Evolutionary conservation across 2,797 vertebrate species (phyloP).

Genomic region (Pantherophis alleghaniensis): DNA sequence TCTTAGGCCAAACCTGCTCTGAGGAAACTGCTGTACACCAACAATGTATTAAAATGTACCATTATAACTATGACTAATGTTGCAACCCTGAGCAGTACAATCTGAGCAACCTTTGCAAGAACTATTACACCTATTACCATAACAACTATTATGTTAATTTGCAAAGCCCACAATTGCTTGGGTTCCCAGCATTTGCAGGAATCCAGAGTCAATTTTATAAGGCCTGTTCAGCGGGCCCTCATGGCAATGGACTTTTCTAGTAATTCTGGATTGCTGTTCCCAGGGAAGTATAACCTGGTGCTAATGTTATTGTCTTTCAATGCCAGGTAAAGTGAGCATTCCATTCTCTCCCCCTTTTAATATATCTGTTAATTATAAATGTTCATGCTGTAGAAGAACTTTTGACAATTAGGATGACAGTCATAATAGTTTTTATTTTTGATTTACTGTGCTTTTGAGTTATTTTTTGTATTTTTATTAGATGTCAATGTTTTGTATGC

Average conservation of each 20-base stretch:
- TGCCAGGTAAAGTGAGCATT: not conserved
- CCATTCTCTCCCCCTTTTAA: not conserved
- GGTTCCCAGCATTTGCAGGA: not conserved
- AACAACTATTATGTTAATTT: not conserved
- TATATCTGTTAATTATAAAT: not conserved
- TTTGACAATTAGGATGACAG: not conserved
- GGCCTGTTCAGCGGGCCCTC: not conserved
- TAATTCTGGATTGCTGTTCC: not conserved
- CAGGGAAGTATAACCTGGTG: not conserved
- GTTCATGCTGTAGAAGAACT: not conserved
- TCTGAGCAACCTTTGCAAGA: not conserved
- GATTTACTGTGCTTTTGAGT: not conserved
- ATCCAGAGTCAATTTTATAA: not conserved
- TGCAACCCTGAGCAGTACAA: not conserved
- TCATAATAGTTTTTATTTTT: not conserved
- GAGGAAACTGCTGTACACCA: not conserved
- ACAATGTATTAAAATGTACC: not conserved
- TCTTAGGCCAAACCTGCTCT: not conserved
- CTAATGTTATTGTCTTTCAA: not conserved
- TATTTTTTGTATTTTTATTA: not conserved
- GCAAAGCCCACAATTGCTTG: not conserved
- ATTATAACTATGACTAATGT: not conserved
- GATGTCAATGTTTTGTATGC: not conserved
- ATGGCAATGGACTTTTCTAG: not conserved
- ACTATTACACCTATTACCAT: not conserved